Evolutionary conservation across 2,888 invertebrate species (phyloP).

Genomic region (Flexamia atlantica): DNA sequence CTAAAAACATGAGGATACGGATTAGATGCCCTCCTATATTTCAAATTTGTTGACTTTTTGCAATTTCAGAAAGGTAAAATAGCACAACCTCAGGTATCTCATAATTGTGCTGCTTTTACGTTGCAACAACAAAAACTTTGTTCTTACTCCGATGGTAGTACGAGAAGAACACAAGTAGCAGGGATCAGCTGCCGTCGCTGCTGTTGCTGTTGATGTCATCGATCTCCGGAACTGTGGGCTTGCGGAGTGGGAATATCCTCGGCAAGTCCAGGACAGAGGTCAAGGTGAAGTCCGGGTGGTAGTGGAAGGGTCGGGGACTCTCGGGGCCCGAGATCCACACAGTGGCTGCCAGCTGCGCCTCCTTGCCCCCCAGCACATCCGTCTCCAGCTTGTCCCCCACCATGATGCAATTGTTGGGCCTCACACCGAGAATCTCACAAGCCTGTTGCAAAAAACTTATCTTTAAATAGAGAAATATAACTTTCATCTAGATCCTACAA

Average conservation of each 20-base stretch:
- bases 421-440: constrained; percentile 85
- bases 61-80: neutral
- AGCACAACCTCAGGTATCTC: constrained; percentile 29
- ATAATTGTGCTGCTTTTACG: neutral
- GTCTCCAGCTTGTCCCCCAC: constrained; percentile 93
- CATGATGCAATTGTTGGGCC: constrained; percentile 89
- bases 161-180: constrained; percentile 50
- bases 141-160: constrained; percentile 40
- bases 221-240: constrained; percentile 73
- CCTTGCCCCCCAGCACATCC: constrained; percentile 89
- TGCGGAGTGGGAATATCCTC: constrained; percentile 75
- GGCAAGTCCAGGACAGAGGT: constrained; percentile 81
- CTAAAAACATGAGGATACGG: neutral
- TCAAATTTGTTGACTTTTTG: neutral
- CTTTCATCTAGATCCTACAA: too few relatives aligned
- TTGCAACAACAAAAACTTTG: neutral
- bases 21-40: neutral
- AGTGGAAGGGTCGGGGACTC: constrained; percentile 73
- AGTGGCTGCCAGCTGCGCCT: constrained; percentile 87
- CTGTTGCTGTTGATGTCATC: constrained; percentile 75
- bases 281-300: constrained; percentile 82
- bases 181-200: constrained; percentile 77
- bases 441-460: constrained; percentile 80
- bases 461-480: too few relatives aligned
- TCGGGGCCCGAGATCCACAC: constrained; percentile 83